phyloP scores from a whole-genome alignment of 2,888 invertebrate species.

The Lochmaea capreae region DNA sequence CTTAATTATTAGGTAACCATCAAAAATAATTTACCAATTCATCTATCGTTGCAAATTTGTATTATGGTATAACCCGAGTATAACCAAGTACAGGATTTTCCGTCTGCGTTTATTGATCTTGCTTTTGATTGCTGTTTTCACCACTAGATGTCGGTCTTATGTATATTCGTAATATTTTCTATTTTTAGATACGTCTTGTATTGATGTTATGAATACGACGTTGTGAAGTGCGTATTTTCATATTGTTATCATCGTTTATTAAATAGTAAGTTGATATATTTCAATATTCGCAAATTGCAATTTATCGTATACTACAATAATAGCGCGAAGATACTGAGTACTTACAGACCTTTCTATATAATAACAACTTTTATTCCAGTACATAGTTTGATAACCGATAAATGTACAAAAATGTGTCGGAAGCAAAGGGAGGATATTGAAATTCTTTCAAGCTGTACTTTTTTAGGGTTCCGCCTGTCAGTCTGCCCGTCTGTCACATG shows the following conservation, averaged over 20 bases:
- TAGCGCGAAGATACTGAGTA: too few species aligned
- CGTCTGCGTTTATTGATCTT: not conserved
- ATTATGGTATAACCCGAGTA: not conserved
- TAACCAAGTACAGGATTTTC: constrained; percentile 1
- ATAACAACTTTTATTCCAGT: too few species aligned
- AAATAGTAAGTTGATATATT: constrained; percentile 4
- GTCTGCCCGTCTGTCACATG: too few species aligned
- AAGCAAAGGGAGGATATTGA: too few species aligned
- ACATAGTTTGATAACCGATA: too few species aligned
- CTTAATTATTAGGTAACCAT: too few species aligned
- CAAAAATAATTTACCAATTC: not conserved
- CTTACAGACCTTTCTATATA: too few species aligned
- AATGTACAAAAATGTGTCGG: too few species aligned
- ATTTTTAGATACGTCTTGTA: constrained; percentile 43
- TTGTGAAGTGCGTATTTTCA: constrained; percentile 48
- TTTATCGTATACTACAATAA: not conserved
- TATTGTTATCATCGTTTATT: constrained; percentile 31
- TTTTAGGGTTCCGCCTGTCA: too few species aligned
- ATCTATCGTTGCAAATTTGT: not conserved
- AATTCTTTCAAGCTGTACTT: too few species aligned
- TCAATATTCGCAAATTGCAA: not conserved
- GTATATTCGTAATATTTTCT: constrained; percentile 19
- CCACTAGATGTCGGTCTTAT: constrained; percentile 6
- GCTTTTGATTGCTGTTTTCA: not conserved
- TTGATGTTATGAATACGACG: constrained; percentile 49